Evolutionary conservation across 2,797 vertebrate species (phyloP), one percentile per base, ranked within the genome.

Genomic region (Sebastiscus albofasciatus): DNA sequence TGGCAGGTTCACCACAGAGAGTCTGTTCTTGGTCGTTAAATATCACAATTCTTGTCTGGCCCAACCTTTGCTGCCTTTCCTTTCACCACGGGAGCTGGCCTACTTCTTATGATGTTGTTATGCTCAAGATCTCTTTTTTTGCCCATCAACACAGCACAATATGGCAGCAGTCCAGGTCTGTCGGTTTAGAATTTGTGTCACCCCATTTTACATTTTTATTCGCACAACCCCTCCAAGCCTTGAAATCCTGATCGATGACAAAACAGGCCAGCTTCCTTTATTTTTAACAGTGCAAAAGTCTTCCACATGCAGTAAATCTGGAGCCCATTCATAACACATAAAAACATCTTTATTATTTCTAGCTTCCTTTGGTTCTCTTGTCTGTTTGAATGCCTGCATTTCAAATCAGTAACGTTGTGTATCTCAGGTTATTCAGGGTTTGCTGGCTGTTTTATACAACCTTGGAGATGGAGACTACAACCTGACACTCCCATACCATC

Each of bases 381-480:
- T 64, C 26, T 60, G 16, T 79, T 83, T 61, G 9, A 60, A 77
- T 42, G 36, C 34, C 8, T 67, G 24, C 27, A 31, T 73, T 49
- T 56, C 1, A 61, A 59, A 67, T 77, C 27, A 66, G 3, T 14
- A 1, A 79, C 29, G 8, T 46, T 85, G 7, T 52, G 10, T 74
- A 8, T 72, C 39, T 71, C 79, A 96, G 97, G 91, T 97, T 76
- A 86, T 89, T 82, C 95, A 94, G 72, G 97, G 97, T 60, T 89
- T 97, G 67, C 94, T 97, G 78, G 89, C 90, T 4, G 97, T 96
- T 79, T 96, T 95, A 27, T 97, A 96, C 93, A 98, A 98, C 91
- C 95, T 97, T 2, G 97, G 97, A n/a, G 97, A 97, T 31, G 97
- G 97, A 26, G 94, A 96, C 65, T 95, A 93, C 83, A 95, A 96